phyloP scores from a whole-genome alignment of 1,140 invertebrate species.

The Dryas iulia region DNA sequence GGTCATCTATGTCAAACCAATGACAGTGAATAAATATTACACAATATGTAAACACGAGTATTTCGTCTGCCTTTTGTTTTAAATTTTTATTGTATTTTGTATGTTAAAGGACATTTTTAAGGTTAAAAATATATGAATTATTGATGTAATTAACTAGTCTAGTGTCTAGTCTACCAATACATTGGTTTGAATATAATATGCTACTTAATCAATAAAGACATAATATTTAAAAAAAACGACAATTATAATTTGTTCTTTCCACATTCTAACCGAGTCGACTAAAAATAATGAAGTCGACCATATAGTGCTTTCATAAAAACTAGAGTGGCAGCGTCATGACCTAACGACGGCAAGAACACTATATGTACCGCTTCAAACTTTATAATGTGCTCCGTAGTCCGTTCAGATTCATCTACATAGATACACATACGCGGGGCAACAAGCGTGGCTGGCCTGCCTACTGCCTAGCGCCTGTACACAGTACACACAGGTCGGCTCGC shows the following conservation, averaged over 20 bases:
- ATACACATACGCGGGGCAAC: slow-evolving; percentile 13
- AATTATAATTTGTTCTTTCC: neutral
- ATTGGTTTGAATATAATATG: too few species aligned
- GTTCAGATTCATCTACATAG: slow-evolving; percentile 25
- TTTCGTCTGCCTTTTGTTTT: neutral
- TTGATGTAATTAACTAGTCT: neutral
- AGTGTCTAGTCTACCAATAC: too few species aligned
- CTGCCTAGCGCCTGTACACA: neutral
- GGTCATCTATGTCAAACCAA: slow-evolving; percentile 17
- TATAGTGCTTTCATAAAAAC: slow-evolving; percentile 9
- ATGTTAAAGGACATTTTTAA: neutral
- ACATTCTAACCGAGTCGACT: neutral
- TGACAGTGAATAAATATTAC: slow-evolving; percentile 19
- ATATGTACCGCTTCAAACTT: slow-evolving; percentile 10
- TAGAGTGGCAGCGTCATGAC: slow-evolving; percentile 19
- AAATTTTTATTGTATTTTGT: neutral
- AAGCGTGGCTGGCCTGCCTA: slow-evolving; percentile 23
- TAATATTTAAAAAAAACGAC: neutral
- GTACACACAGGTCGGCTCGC: slow-evolving; percentile 1
- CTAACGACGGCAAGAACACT: slow-evolving; percentile 19
- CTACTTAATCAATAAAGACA: neutral
- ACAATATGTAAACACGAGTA: slow-evolving; percentile 2
- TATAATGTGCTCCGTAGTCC: slow-evolving; percentile 17
- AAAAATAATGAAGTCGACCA: slow-evolving; percentile 5
- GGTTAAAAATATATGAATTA: neutral